These are phyloP conservation scores for Pachyramphus minor DNA, from an alignment of 2,113 vertebrate genomes.

Conservation along the genomic window DNA sequence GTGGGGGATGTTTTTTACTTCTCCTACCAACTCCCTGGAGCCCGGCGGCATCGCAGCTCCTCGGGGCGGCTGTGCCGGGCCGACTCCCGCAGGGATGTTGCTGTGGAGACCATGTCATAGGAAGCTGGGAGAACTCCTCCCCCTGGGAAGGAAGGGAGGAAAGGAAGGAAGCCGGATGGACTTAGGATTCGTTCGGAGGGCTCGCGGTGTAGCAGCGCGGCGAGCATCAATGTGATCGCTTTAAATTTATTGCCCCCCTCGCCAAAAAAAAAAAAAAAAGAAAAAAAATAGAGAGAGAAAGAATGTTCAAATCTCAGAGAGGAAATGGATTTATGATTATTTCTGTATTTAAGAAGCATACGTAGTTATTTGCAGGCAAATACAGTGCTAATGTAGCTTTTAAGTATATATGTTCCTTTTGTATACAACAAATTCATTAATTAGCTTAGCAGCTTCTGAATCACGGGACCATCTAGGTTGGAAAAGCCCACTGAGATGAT, in stretches of 20 bases:
- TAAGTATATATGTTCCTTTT: fast-evolving
- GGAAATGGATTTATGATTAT: fast-evolving
- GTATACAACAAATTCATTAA: neutral
- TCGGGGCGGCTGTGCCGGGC: neutral
- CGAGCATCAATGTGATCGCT: neutral
- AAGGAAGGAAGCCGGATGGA: neutral
- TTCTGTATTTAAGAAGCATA: neutral
- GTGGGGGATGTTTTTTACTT: neutral
- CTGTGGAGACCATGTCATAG: constrained; percentile 24
- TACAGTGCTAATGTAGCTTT: neutral
- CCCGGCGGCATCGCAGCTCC: neutral
- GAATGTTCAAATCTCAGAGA: neutral
- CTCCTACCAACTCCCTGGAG: neutral
- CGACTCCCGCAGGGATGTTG: neutral
- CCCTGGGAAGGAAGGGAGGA: neutral
- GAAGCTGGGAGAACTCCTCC: constrained; percentile 18
- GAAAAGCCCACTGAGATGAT: neutral
- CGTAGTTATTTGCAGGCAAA: neutral
- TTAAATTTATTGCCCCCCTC: too few species aligned
- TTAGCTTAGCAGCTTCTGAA: too few species aligned
- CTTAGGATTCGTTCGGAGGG: neutral
- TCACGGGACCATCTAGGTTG: neutral
- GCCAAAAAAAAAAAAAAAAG: neutral
- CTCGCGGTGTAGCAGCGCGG: neutral
- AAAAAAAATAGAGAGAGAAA: neutral